A percentile compares a stretch with the other conserved stretches of the same genome.
Evolutionary conservation across 2,113 vertebrate species (phyloP).

Genomic region (Sylvietta virens): DNA sequence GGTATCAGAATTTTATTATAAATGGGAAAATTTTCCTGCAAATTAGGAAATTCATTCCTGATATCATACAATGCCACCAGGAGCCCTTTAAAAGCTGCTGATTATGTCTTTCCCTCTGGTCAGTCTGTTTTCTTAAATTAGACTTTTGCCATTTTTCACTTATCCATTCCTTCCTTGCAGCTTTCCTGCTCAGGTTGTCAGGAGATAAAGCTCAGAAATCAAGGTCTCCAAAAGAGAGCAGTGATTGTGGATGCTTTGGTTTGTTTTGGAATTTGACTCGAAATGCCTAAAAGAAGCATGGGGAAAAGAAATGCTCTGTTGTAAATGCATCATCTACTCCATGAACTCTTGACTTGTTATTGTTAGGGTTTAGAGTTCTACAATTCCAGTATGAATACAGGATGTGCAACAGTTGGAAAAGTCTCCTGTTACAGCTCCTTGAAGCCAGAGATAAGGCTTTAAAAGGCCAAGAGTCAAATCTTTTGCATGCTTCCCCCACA

Average conservation of each 20-base stretch:
- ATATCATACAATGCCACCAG: not conserved
- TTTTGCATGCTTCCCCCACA: not conserved
- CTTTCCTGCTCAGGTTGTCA: not conserved
- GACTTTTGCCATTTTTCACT: not conserved
- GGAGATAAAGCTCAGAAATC: not conserved
- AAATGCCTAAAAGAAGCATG: not conserved
- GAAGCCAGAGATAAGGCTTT: not conserved
- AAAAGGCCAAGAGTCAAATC: not conserved
- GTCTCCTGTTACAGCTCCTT: not conserved
- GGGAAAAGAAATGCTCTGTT: not conserved
- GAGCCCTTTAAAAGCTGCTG: not conserved
- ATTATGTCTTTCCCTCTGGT: not conserved
- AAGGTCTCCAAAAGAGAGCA: not conserved
- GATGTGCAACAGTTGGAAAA: not conserved
- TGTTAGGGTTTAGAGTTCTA: not conserved
- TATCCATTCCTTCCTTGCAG: not conserved
- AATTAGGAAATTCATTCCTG: not conserved
- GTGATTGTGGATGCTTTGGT: not conserved
- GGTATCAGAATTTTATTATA: not conserved
- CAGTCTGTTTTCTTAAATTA: not conserved
- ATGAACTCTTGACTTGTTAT: not conserved
- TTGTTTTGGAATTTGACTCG: not conserved
- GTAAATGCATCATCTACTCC: not conserved
- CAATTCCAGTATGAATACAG: not conserved
- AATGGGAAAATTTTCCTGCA: not conserved